These are phyloP conservation scores for Tichodroma muraria DNA, from an alignment of 2,113 vertebrate genomes.

Conservation along the genomic window DNA sequence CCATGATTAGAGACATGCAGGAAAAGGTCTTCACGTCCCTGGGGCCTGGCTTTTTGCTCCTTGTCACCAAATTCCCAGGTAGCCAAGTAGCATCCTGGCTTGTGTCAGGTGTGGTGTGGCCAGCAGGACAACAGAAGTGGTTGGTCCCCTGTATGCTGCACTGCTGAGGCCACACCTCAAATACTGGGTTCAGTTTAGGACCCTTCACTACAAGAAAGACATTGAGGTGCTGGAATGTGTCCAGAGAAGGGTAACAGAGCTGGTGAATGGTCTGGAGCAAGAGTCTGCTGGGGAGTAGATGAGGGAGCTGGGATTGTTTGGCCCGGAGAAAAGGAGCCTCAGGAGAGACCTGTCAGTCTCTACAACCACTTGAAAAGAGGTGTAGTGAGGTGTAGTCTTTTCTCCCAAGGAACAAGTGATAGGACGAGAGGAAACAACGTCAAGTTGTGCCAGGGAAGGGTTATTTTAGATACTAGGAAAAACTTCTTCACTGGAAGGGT, in stretches of 20 bases:
- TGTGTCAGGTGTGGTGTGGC: neutral
- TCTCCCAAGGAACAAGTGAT: neutral
- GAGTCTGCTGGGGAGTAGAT: neutral
- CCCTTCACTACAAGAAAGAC: neutral
- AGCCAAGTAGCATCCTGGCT: neutral
- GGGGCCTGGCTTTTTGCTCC: neutral
- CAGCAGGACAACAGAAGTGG: neutral
- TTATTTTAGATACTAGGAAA: neutral
- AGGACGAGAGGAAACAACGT: neutral
- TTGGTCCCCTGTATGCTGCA: neutral
- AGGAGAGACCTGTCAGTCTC: neutral
- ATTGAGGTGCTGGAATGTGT: neutral
- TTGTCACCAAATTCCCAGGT: neutral
- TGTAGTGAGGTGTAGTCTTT: neutral
- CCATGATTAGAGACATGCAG: neutral
- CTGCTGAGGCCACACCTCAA: neutral
- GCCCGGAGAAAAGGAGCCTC: neutral
- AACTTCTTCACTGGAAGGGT: neutral
- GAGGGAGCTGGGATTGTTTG: neutral
- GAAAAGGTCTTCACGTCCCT: neutral
- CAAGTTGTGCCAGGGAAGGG: neutral
- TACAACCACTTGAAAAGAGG: neutral
- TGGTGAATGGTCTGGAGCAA: neutral
- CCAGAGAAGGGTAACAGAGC: accelerated
- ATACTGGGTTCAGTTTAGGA: neutral